Evolutionary conservation across 2,888 invertebrate species (phyloP).

Genomic region (Andrena bicolor): DNA sequence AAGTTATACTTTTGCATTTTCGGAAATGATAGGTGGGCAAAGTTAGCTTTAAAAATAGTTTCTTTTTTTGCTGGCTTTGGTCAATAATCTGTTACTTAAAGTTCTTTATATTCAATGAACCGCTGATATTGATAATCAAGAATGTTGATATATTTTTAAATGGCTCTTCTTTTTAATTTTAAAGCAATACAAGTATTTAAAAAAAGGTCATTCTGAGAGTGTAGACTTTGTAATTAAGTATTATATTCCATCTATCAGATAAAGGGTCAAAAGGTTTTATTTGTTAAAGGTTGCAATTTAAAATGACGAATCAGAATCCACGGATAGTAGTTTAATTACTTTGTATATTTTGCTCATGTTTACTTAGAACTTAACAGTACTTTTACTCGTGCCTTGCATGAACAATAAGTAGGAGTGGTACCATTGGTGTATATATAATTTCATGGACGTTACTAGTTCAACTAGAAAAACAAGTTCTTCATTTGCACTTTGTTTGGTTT

Average conservation of each 20-base stretch:
- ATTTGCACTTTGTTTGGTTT: constrained; percentile 66
- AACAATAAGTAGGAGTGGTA: constrained; percentile 75
- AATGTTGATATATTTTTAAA: constrained; percentile 3
- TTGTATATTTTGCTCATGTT: constrained; percentile 12
- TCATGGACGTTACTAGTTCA: constrained; percentile 73
- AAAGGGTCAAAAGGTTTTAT: neutral
- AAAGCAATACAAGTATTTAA: neutral
- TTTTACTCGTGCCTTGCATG: constrained; percentile 59
- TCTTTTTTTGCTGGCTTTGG: neutral
- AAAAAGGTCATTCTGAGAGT: neutral
- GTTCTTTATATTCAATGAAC: constrained; percentile 22
- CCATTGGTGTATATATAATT: constrained; percentile 70
- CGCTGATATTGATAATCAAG: constrained; percentile 13
- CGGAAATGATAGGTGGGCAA: constrained; percentile 1
- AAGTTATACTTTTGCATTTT: neutral
- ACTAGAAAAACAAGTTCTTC: constrained; percentile 77
- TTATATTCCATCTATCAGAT: neutral
- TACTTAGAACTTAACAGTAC: constrained; percentile 48
- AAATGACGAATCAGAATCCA: neutral
- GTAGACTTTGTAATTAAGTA: constrained; percentile 1
- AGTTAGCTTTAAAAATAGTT: neutral
- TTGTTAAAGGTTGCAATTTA: neutral
- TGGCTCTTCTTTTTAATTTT: neutral
- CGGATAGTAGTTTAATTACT: constrained; percentile 5
- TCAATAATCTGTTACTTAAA: neutral